Base-by-base conservation (phyloP, 2,888 invertebrate genomes). In the Philonicus albiceps region DNA sequence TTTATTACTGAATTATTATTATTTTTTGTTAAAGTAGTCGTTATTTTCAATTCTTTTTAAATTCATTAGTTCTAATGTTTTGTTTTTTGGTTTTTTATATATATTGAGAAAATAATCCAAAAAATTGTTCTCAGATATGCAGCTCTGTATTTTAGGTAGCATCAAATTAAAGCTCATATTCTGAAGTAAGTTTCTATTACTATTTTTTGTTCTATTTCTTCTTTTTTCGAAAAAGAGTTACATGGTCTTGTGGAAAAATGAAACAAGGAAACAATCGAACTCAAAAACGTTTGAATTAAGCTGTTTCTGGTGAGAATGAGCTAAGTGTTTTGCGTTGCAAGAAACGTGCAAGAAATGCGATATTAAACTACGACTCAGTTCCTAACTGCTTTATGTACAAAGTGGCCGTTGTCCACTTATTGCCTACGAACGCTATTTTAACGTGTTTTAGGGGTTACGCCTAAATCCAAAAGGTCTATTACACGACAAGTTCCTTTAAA, bases 291-390 rank as follows among this genome's bases (percentile, higher is more conserved):
- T n/a, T 27, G 64, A 64, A n/a, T 64, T 8, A 64, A 64, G 64
- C 64, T 7, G 0, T 64, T 64, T 27, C 64, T 6, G 64, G 64
- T 64, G 64, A 64, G 4, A 49, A 49, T 49, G 49, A 49, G 49
- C 49, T 49, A 49, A 49, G 49, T 49, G 76, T 37, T 37, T 43
- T 76, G 40, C 27, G 16, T 5, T 37, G 43, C 22, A 40, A 64
- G 64, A 78, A 78, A 78, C 78, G 78, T 78, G 78, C 78, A 78
- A 78, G 37, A 40, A 78, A 78, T 78, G 43, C 37, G 43, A 27
- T 27, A 78, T 49, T 78, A 78, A n/a, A 76, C 76, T 76, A 76
- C 37, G 40, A 64, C 27, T 64, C 64, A 64, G 64, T 64, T 64
- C 64, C 64, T 64, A 64, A 64, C 64, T 64, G 64, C 64, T 30